Conservation (phyloP, 2,797 vertebrate genomes). For the Eidolon dupreanum region DNA sequence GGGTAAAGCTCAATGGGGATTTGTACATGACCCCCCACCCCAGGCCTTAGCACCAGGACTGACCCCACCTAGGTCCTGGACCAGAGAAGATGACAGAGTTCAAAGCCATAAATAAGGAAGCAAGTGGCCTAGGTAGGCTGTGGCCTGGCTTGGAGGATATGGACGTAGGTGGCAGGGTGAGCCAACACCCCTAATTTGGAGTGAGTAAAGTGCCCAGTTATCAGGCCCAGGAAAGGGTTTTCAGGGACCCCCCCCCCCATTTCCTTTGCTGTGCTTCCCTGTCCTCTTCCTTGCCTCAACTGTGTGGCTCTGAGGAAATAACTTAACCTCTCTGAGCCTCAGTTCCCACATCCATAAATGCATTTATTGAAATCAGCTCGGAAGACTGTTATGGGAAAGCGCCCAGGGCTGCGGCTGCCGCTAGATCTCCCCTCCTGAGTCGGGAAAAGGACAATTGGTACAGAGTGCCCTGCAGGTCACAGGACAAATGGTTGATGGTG, state of each 20-base stretch:
- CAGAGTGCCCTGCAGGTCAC: neutral
- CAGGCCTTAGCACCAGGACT: neutral
- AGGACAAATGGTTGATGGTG: neutral
- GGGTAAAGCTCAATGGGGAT: neutral
- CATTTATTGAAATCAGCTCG: neutral
- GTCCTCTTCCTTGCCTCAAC: neutral
- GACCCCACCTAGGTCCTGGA: neutral
- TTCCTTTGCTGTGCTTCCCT: neutral
- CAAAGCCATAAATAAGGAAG: neutral
- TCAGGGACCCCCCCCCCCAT: neutral
- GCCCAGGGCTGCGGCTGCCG: neutral
- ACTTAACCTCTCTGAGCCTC: slow-evolving; percentile 29
- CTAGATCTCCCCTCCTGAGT: neutral
- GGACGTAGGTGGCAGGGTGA: neutral
- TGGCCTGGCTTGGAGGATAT: neutral
- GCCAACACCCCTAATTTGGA: neutral
- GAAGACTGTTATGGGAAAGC: neutral
- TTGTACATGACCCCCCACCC: neutral
- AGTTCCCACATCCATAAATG: neutral
- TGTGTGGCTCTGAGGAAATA: neutral
- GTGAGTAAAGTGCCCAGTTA: neutral
- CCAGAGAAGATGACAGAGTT: neutral
- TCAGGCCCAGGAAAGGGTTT: neutral
- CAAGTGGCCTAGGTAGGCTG: neutral
- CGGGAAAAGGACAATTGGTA: neutral